Base-by-base conservation (phyloP, 2,797 vertebrate genomes). In the Galago senegalensis region DNA sequence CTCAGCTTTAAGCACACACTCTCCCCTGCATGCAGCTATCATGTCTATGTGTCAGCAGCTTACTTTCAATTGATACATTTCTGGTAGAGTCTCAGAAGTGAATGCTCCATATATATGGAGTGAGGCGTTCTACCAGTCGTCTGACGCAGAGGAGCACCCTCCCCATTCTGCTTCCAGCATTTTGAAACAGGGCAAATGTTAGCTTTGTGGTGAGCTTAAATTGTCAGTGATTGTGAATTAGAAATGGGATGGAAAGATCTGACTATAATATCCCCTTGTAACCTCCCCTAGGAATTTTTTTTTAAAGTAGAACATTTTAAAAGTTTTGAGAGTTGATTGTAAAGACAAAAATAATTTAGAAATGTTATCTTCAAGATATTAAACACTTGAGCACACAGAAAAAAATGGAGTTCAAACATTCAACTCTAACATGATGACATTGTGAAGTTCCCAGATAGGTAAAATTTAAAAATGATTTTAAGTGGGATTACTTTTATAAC, bases 371-470 rank as follows among this genome's bases (percentile, higher is more conserved):
- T 61, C 34, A 40, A n/a, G 27, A 65, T 18, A 37, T 18, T 65
- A 37, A 56, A 53, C 29, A 58, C 7, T 18, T 10, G 12, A 34
- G 25, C 49, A 40, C 37, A 29, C 58, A 40, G 37, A 29, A 40
- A 81, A 23, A 20, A 11, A 14, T 5, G 49, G 40, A 31, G 5
- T 18, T 23, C 23, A 13, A 49, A 67, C 12, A 7, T 17, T 21
- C 12, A 27, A 4, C 4, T 25, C 80, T 29, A 10, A 29, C 0
- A 3, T 0, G 40, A 4, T 3, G 7, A 6, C 37, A 3, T 9
- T 18, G 49, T 29, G 27, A 80, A 43, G 25, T 23, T 69, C 67
- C 56, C 34, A 37, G 43, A 10, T 13, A 20, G 2, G 7, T 5
- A 29, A 29, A 70, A 58, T 40, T 86, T 11, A 21, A 58, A 69